Base-by-base conservation (phyloP, 2,888 invertebrate species). In the Lasioglossum leucozonium region DNA sequence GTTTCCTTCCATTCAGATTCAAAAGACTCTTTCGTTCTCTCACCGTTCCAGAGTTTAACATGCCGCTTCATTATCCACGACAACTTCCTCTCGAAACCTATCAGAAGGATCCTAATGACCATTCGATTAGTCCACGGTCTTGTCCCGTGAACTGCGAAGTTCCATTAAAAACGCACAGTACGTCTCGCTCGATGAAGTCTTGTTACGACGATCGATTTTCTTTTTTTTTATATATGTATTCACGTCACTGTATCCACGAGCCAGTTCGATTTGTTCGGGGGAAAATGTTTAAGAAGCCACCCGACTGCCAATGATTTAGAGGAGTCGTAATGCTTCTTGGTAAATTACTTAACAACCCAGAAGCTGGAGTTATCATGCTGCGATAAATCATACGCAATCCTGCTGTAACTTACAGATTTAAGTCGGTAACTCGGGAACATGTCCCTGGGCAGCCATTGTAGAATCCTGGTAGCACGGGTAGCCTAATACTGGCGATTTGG, bases 391-490 rank as follows among this genome's bases (percentile, higher is more conserved):
- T 30, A 18, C 18, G 34, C 65, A 8, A n/a, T 65, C 18, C 30
- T 22, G 65, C 34, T 8, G 13, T 30, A 30, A 65, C 65, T 65
- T 65, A 65, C 34, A 34, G 65, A 34, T 65, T 65, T 34, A 18
- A 65, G 65, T 34, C 34, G 13, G 34, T 18, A 8, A 30, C 34
- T 22, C 8, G 8, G 51, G 51, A 65, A 65, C 22, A 34, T 18
- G 65, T 65, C 65, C 65, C 65, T 30, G 65, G 65, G 4, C 34
- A 65, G 65, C 65, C 34, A 65, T 65, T 65, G 65, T 30, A 18
- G 18, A 65, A 18, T 8, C 65, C 65, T 22, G 18, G 18, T 30
- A 16, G 58, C 30, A 55, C 4, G 5, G 65, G 18, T 10, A 18
- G 34, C 34, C 65, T 65, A 65, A 34, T 65, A 16, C 65, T 18